Evolutionary conservation across 2,888 invertebrate genomes (phyloP).

Genomic region (Yponomeuta malinellus): DNA sequence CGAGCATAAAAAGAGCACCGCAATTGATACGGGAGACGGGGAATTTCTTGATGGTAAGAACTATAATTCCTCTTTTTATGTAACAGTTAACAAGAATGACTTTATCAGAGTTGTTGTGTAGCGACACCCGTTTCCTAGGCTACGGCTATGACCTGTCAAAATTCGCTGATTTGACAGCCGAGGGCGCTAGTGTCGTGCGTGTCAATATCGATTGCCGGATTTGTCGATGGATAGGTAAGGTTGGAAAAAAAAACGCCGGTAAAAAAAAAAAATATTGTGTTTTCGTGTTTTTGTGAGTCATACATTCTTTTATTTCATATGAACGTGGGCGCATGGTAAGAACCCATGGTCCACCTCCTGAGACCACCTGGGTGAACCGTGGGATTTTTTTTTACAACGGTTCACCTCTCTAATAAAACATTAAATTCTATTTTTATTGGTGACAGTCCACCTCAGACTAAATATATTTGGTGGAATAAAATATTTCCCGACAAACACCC

Average conservation of each 20-base stretch:
- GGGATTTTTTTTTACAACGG: no score
- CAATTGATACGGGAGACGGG: not conserved
- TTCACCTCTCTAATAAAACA: no score
- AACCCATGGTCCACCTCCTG: no score
- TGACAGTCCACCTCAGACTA: no score
- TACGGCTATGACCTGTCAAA: conserved; percentile 39
- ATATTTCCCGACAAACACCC: no score
- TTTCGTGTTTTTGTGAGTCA: no score
- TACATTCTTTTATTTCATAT: no score
- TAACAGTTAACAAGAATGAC: conserved; percentile 49
- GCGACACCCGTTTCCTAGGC: conserved; percentile 74
- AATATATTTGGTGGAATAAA: no score
- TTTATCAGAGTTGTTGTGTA: conserved; percentile 67
- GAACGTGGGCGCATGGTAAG: no score
- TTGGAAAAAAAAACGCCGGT: not conserved
- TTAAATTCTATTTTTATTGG: no score
- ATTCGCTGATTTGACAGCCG: conserved; percentile 31
- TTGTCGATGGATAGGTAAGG: not conserved
- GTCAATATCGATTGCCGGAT: not conserved
- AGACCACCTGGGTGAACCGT: no score
- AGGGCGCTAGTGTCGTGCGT: not conserved
- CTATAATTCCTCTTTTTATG: conserved; percentile 39
- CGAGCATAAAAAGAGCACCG: conserved; percentile 10
- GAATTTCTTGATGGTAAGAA: conserved; percentile 6
- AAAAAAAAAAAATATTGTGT: no score